These are phyloP conservation scores for Melieria crassipennis DNA, from an alignment of 2,888 invertebrate species.

Conservation along the genomic window DNA sequence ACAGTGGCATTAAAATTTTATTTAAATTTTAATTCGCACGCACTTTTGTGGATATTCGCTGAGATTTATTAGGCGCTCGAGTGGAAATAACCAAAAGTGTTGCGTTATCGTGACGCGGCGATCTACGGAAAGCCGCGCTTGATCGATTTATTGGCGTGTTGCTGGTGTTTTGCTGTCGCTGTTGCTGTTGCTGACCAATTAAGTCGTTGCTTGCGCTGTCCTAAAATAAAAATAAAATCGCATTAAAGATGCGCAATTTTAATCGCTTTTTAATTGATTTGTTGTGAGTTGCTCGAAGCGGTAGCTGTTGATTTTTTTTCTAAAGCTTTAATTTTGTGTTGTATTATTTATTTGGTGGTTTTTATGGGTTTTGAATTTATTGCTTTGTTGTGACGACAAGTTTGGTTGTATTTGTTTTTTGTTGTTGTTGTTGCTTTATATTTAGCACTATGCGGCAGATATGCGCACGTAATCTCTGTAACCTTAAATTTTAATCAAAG, in stretches of 20 bases:
- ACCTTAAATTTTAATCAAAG: conserved; percentile 23
- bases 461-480: conserved; percentile 18
- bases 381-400: conserved; percentile 10
- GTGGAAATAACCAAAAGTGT: conserved; percentile 44
- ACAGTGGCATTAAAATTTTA: conserved; percentile 15
- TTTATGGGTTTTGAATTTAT: background rate
- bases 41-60: conserved; percentile 43
- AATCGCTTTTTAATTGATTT: conserved; percentile 44
- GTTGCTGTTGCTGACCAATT: background rate
- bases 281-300: conserved; percentile 24
- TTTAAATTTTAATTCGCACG: background rate
- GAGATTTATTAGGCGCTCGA: conserved; percentile 53
- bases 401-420: background rate
- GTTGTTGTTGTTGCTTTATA: conserved; percentile 3
- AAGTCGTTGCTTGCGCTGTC: too few relatives aligned
- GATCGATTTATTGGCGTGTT: conserved; percentile 17
- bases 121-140: conserved; percentile 1
- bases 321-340: too few relatives aligned
- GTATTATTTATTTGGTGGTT: background rate
- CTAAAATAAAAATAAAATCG: background rate
- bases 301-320: too few relatives aligned
- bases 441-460: background rate
- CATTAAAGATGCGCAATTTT: conserved; percentile 36
- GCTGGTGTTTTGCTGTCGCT: background rate
- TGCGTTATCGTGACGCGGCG: conserved; percentile 47